Percentiles rank a stretch among this genome's conserved stretches.
Conservation (phyloP, 2,113 vertebrate genomes). For the Leucopsar rothschildi region DNA sequence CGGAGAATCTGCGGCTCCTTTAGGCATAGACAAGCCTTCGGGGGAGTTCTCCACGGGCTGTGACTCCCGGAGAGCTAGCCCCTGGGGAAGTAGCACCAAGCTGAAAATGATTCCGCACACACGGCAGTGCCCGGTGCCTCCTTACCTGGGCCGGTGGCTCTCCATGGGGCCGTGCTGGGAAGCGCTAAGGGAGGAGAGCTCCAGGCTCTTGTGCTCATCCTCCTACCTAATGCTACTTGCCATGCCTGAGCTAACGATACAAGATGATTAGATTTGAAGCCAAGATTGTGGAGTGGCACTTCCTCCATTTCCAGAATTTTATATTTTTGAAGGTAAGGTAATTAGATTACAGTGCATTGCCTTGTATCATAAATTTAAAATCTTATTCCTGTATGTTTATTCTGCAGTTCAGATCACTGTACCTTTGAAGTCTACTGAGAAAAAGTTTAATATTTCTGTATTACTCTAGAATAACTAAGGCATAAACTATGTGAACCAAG, state of each 20-base stretch:
- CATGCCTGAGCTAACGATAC: background rate
- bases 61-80: background rate
- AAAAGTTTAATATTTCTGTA: background rate
- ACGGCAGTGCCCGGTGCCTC: accelerated
- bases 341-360: background rate
- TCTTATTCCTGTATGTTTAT: background rate
- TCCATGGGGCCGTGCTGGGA: accelerated
- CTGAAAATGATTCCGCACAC: no score
- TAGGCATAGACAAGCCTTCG: accelerated
- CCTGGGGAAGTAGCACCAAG: accelerated
- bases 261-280: background rate
- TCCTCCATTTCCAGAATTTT: background rate
- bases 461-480: background rate
- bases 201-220: accelerated
- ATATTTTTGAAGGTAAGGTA: background rate
- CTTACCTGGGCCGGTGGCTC: accelerated
- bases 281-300: background rate
- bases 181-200: background rate
- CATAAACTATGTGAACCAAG: background rate
- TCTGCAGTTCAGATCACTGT: background rate
- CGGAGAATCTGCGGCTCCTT: accelerated
- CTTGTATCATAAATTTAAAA: background rate
- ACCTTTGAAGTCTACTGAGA: background rate
- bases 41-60: no score
- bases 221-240: accelerated